phyloP scores from a whole-genome alignment of 2,113 vertebrate genomes.

The Oreochromis spilurus region DNA sequence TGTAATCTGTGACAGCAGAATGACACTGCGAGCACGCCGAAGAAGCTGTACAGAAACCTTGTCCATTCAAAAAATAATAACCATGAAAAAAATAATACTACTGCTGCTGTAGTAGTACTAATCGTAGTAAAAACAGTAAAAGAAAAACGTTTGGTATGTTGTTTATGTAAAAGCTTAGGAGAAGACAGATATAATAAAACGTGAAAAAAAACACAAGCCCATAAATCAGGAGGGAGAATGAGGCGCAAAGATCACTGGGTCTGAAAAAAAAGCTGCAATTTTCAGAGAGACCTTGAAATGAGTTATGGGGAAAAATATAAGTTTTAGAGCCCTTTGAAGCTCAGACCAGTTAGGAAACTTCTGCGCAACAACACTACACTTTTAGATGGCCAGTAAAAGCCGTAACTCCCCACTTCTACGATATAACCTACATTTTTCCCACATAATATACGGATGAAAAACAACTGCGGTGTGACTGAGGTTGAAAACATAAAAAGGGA shows the following conservation, averaged over 20 bases:
- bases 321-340: not conserved
- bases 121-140: not conserved
- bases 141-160: not conserved
- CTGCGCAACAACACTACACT: not conserved
- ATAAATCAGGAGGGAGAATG: not conserved
- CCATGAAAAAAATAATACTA: not conserved
- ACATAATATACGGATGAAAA: not conserved
- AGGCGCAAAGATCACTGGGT: not conserved
- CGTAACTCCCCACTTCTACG: not conserved
- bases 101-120: not conserved
- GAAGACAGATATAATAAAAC: not conserved
- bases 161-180: not conserved
- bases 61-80: not conserved
- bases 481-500: conserved; percentile 27
- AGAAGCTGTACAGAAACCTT: not conserved
- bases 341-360: not conserved
- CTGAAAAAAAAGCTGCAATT: not conserved
- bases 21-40: not conserved
- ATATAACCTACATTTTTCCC: not conserved
- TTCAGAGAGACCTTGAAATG: conserved; percentile 4
- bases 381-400: conserved; percentile 5
- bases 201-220: not conserved
- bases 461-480: not conserved
- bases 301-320: not conserved
- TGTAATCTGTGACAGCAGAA: not conserved